Evolutionary conservation across 2,797 vertebrate genomes (phyloP).

Genomic region (Lycodopsis pacificus): DNA sequence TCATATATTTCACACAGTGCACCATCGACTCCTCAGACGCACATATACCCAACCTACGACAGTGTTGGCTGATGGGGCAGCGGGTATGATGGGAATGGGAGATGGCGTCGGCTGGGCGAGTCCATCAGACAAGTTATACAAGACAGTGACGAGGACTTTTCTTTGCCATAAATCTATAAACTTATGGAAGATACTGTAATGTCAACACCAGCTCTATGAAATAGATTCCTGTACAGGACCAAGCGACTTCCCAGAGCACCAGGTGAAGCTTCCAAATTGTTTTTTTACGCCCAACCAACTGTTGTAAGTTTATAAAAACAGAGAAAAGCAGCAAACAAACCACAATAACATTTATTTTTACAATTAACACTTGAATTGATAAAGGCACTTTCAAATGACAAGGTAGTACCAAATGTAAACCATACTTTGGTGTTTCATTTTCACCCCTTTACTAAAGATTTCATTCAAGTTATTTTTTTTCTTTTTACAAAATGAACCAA

Average conservation of each 20-base stretch:
- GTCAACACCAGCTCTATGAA: constrained; percentile 35
- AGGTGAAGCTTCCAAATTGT: background rate
- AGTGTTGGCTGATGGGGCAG: constrained; percentile 66
- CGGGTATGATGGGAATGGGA: constrained; percentile 46
- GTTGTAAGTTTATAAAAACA: background rate
- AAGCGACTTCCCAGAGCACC: background rate
- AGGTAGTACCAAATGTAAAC: no score
- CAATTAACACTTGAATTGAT: no score
- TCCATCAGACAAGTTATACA: constrained; percentile 54
- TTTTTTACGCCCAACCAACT: background rate
- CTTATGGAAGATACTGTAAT: constrained; percentile 26
- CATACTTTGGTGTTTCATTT: no score
- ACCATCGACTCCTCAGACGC: constrained; percentile 41
- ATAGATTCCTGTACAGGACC: constrained; percentile 1
- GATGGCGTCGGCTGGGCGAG: constrained; percentile 45
- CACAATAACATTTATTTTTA: no score
- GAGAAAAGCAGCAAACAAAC: background rate
- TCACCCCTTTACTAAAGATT: no score
- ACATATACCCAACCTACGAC: constrained; percentile 32
- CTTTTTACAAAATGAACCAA: no score
- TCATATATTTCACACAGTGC: constrained; percentile 71
- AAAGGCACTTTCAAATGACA: no score
- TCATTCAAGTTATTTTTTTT: no score
- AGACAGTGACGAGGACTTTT: constrained; percentile 50
- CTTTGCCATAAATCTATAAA: constrained; percentile 38